These are phyloP conservation scores for Pogonomyrmex californicus DNA, from an alignment of 1,140 invertebrate species.

Conservation along the genomic window DNA sequence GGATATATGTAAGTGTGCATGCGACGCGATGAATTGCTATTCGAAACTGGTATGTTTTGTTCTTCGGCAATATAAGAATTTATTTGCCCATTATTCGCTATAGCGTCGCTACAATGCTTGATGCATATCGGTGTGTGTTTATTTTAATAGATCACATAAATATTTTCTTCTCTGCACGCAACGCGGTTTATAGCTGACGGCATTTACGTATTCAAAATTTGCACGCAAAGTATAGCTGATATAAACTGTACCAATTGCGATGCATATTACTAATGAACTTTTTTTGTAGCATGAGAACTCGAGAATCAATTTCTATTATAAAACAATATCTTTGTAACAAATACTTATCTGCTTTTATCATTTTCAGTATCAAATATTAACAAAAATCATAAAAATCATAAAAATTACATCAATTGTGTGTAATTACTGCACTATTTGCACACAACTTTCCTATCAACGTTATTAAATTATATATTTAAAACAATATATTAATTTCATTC, in stretches of 20 bases:
- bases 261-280: background rate
- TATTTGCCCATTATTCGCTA: constrained; percentile 29
- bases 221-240: constrained; percentile 17
- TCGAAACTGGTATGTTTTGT: constrained; percentile 3
- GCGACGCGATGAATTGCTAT: background rate
- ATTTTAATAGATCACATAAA: constrained; percentile 59
- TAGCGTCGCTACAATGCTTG: background rate
- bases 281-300: background rate
- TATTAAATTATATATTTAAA: no score
- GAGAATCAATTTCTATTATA: background rate
- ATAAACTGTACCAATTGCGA: background rate
- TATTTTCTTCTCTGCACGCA: constrained; percentile 45
- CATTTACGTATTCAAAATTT: constrained; percentile 56
- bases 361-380: background rate
- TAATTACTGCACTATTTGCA: no score
- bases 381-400: background rate
- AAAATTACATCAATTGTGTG: background rate
- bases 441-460: no score
- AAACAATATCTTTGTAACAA: background rate
- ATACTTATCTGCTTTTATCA: background rate
- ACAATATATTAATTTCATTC: background rate
- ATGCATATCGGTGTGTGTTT: constrained; percentile 37
- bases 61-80: constrained; percentile 49
- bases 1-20: background rate
- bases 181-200: constrained; percentile 43